These are phyloP conservation scores for Hirtodrosophila duncani DNA, from an alignment of 2,888 invertebrate species.

Conservation along the genomic window DNA sequence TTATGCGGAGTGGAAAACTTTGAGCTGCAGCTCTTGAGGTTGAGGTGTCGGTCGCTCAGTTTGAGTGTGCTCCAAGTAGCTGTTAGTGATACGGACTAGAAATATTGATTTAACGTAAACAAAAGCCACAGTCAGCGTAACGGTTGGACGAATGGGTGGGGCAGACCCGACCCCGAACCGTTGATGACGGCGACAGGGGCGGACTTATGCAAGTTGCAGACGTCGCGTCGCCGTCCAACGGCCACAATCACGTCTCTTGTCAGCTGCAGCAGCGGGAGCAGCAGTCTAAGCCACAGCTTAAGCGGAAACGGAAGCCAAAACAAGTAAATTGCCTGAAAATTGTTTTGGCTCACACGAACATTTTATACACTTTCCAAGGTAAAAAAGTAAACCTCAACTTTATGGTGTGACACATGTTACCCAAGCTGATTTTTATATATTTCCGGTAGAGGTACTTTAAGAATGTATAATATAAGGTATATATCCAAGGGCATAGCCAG, in stretches of 20 bases:
- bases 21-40: conserved; percentile 8
- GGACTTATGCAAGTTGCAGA: conserved; percentile 26
- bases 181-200: conserved; percentile 26
- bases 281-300: too few species aligned
- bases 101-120: conserved; percentile 56
- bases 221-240: conserved; percentile 61
- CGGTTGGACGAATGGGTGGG: too few species aligned
- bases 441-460: too few species aligned
- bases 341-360: background rate
- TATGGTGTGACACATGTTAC: too few species aligned
- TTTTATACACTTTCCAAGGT: conserved; percentile 1
- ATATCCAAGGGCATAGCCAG: too few species aligned
- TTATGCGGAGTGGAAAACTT: conserved; percentile 38
- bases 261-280: too few species aligned
- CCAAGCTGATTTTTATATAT: too few species aligned
- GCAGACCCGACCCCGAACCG: conserved; percentile 39
- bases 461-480: too few species aligned
- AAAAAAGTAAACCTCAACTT: too few species aligned
- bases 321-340: conserved; percentile 32
- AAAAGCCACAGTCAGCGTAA: conserved; percentile 24
- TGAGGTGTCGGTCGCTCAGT: conserved; percentile 6
- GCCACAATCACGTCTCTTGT: conserved; percentile 33
- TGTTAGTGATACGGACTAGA: conserved; percentile 53
- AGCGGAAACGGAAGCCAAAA: conserved; percentile 62
- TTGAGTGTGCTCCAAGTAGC: conserved; percentile 20